Evolutionary conservation across 2,888 invertebrate genomes (phyloP), one percentile per base, ranked within the genome.

Genomic region (Amiota communis): DNA sequence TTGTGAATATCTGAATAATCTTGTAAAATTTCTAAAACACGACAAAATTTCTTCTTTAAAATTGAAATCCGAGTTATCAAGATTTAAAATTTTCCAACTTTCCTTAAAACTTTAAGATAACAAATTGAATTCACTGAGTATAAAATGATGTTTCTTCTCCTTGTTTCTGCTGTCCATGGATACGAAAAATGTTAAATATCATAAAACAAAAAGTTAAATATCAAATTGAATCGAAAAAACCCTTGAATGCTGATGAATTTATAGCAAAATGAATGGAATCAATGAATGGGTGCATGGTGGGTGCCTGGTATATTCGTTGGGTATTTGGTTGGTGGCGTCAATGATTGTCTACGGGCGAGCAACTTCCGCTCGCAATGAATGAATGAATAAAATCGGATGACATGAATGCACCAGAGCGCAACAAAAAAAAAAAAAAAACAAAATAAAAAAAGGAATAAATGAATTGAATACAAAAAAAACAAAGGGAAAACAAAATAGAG

Each of bases 291-390:
- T 10, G 20, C 20, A 59, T 20, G 59, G 15, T 59, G 15, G 59
- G 59, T 49, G n/a, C n/a, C n/a, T n/a, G 47, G 48, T n/a, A 36
- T 11, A 15, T 15, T 15, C 6, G 13, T n/a, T 47, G 23, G 51
- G 23, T n/a, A n/a, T 20, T 59, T 59, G 8, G 11, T 12, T 65
- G 65, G 15, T 47, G 63, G 9, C 65, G 65, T 17, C 17, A 23
- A 17, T 68, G 65, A 65, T 68, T 51, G 67, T 68, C 20, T 68
- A 68, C 51, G 51, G 36, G 51, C 72, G 70, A 74, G 72, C 76
- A 72, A 80, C 77, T 79, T 81, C 81, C 81, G 79, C 76, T 77
- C 75, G 76, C 76, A 81, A 77, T 79, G 78, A 81, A 79, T 78
- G 76, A 49, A 51, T 67, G 67, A 51, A 67, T 48, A 17, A 49